phyloP scores from a whole-genome alignment of 1,140 invertebrate genomes.

The Trichoplusia ni region DNA sequence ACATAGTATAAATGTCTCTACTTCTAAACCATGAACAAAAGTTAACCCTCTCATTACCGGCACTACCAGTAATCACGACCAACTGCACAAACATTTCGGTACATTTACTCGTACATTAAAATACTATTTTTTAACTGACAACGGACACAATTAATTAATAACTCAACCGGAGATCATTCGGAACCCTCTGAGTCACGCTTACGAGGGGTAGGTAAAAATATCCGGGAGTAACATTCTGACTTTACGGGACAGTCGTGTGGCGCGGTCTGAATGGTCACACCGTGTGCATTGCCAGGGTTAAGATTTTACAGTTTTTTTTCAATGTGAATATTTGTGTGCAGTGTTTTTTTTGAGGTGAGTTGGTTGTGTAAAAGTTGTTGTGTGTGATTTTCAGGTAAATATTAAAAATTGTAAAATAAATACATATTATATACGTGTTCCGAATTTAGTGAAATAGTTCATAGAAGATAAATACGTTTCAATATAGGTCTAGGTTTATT shows the following conservation, averaged over 20 bases:
- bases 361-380: background rate
- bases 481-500: too few species aligned
- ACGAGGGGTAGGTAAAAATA: conserved; percentile 71
- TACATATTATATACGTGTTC: too few species aligned
- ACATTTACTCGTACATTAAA: background rate
- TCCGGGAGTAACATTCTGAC: conserved; percentile 41
- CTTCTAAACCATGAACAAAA: too few species aligned
- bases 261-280: conserved; percentile 7
- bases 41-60: background rate
- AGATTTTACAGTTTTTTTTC: background rate
- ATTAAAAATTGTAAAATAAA: too few species aligned
- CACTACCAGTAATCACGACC: background rate
- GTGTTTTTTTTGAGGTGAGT: conserved; percentile 3
- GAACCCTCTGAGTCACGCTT: conserved; percentile 45
- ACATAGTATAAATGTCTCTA: too few species aligned
- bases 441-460: too few species aligned
- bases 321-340: background rate
- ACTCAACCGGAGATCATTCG: conserved; percentile 22
- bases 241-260: conserved; percentile 43
- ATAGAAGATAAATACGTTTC: too few species aligned
- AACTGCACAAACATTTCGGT: background rate
- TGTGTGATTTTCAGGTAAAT: too few species aligned
- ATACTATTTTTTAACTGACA: conserved; percentile 27
- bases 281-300: background rate
- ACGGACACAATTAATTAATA: conserved; percentile 32